Conservation (phyloP, 2,797 vertebrate genomes). For the Pteropus rufus region DNA sequence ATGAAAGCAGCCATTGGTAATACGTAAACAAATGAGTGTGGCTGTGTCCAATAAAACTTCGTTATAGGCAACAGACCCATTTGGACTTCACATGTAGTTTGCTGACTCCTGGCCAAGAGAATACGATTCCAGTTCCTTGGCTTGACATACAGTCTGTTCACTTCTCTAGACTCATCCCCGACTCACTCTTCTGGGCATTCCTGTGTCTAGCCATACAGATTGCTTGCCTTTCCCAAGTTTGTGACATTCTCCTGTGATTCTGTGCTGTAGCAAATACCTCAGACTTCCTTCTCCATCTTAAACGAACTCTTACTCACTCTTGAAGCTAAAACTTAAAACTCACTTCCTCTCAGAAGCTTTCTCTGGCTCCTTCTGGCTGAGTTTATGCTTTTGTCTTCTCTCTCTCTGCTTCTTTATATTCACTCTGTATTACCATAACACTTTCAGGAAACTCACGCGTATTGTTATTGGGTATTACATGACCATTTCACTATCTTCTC, state of each 20-base stretch:
- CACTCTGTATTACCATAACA: neutral
- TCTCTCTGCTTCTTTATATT: neutral
- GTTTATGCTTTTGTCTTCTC: neutral
- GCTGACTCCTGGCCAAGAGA: neutral
- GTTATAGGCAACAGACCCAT: neutral
- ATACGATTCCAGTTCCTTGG: neutral
- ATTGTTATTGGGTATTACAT: neutral
- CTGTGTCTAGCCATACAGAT: neutral
- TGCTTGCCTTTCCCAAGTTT: neutral
- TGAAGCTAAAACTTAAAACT: neutral
- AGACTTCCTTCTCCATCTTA: neutral
- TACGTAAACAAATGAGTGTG: neutral
- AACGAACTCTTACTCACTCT: neutral
- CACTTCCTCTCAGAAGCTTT: neutral
- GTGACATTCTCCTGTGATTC: neutral
- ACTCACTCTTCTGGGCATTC: neutral
- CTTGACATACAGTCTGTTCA: neutral
- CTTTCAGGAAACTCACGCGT: neutral
- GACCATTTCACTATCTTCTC: neutral
- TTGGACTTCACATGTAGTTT: neutral
- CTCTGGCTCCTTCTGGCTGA: neutral
- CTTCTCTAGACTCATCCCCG: neutral
- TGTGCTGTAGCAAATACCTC: neutral
- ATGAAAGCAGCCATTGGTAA: neutral
- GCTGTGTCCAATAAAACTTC: neutral